Conservation (phyloP, 2,888 invertebrate genomes). For the Ariolimax columbianus region DNA sequence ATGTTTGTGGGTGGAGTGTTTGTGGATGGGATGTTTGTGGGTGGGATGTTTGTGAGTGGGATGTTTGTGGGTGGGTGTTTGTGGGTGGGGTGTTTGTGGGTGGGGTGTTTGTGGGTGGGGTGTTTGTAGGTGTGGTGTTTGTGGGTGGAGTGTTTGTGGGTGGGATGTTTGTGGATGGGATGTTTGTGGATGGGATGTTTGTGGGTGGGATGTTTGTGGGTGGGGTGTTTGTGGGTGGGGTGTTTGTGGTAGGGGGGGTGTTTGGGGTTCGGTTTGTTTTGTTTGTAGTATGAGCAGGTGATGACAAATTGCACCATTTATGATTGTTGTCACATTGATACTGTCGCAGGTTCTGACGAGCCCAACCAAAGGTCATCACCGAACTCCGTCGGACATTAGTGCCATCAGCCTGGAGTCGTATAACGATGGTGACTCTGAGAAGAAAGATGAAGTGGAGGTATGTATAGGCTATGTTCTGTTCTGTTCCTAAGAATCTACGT, state of each 20-base stretch:
- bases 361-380: conserved; percentile 73
- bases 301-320: not conserved
- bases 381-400: conserved; percentile 86
- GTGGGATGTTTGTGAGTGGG: not conserved
- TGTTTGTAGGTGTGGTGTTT: too few species aligned
- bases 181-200: not conserved
- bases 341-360: conserved; percentile 63
- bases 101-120: not conserved
- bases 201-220: not conserved
- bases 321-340: not conserved
- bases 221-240: too few species aligned
- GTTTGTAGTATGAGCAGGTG: not conserved
- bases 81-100: not conserved
- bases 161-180: too few species aligned
- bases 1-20: too few species aligned
- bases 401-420: conserved; percentile 82
- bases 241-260: not conserved
- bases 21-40: too few species aligned
- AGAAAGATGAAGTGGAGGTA: conserved; percentile 57
- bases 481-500: too few species aligned
- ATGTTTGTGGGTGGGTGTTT: conserved; percentile 1
- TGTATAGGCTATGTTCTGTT: too few species aligned
- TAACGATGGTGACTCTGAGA: conserved; percentile 66
- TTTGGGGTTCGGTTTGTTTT: not conserved
- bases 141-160: not conserved